These are phyloP conservation scores for Lerista edwardsae DNA, from an alignment of 2,797 vertebrate species.

Conservation along the genomic window DNA sequence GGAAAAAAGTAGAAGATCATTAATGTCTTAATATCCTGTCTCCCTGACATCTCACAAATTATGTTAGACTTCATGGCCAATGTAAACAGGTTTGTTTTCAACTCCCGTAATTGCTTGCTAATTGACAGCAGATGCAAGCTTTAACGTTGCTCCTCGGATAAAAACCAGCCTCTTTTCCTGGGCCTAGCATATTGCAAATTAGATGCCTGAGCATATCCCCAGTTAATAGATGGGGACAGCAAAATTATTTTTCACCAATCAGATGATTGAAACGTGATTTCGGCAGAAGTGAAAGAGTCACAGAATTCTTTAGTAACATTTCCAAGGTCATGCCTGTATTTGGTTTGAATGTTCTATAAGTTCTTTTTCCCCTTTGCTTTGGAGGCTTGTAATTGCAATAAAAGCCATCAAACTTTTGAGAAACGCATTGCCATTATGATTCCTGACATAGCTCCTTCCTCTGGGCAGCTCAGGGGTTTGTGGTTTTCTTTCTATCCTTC, in stretches of 20 bases:
- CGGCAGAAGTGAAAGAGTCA: constrained; percentile 51
- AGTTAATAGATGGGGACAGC: constrained; percentile 17
- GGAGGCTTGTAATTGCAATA: constrained; percentile 61
- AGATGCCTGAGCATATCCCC: not conserved
- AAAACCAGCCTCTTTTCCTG: constrained; percentile 61
- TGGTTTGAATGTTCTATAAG: constrained; percentile 50
- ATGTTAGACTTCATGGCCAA: constrained; percentile 66
- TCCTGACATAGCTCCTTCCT: constrained; percentile 68
- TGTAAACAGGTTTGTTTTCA: constrained; percentile 69
- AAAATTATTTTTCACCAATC: constrained; percentile 6
- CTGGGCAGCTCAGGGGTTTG: constrained; percentile 65
- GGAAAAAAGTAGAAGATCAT: constrained; percentile 62
- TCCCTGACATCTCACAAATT: constrained; percentile 75
- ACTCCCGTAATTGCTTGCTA: constrained; percentile 69
- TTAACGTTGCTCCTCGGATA: constrained; percentile 57
- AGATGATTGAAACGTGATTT: constrained; percentile 31
- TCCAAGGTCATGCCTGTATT: constrained; percentile 65
- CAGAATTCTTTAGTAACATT: constrained; percentile 66
- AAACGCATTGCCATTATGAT: constrained; percentile 70
- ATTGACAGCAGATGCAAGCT: constrained; percentile 65
- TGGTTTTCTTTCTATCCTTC: constrained; percentile 65
- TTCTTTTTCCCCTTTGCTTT: constrained; percentile 28
- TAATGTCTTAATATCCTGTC: constrained; percentile 72
- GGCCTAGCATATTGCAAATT: constrained; percentile 42
- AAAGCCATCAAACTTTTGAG: constrained; percentile 65